phyloP scores from a whole-genome alignment of 2,113 vertebrate species.

The Steatornis caripensis region DNA sequence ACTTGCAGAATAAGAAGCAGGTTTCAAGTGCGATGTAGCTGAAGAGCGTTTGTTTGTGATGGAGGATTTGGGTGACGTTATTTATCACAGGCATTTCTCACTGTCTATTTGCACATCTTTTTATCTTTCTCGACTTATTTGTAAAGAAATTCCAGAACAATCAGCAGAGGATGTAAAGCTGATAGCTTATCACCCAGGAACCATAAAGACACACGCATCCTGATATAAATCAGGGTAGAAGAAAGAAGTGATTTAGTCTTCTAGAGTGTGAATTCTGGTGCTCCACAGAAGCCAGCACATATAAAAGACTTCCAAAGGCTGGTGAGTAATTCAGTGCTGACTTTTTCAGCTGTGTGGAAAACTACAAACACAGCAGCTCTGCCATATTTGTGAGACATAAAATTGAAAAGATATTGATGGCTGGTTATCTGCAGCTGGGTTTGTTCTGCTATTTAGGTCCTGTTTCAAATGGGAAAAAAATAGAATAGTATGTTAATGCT shows the following conservation, averaged over 20 bases:
- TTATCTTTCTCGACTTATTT: not conserved
- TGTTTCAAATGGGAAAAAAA: not conserved
- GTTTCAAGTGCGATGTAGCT: not conserved
- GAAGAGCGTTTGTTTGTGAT: not conserved
- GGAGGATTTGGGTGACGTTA: not conserved
- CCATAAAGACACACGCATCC: not conserved
- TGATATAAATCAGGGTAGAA: not conserved
- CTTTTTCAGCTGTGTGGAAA: constrained; percentile 47
- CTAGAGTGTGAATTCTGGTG: not conserved
- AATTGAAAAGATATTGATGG: constrained; percentile 41
- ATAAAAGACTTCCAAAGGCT: constrained; percentile 13
- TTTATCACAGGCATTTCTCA: not conserved
- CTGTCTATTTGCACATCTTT: not conserved
- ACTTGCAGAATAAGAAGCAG: not conserved
- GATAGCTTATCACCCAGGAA: not conserved
- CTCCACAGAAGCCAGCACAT: not conserved
- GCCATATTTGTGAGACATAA: not conserved
- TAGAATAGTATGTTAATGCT: not conserved
- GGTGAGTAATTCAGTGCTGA: constrained; percentile 51
- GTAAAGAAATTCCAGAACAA: constrained; percentile 13
- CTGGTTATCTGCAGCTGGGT: constrained; percentile 45
- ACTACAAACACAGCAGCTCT: constrained; percentile 58
- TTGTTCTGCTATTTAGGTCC: constrained; percentile 45
- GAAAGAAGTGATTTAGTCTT: constrained; percentile 18
- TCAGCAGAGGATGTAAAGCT: not conserved